Evolutionary conservation across 1,140 invertebrate species (phyloP).

Genomic region (Listronotus bonariensis): DNA sequence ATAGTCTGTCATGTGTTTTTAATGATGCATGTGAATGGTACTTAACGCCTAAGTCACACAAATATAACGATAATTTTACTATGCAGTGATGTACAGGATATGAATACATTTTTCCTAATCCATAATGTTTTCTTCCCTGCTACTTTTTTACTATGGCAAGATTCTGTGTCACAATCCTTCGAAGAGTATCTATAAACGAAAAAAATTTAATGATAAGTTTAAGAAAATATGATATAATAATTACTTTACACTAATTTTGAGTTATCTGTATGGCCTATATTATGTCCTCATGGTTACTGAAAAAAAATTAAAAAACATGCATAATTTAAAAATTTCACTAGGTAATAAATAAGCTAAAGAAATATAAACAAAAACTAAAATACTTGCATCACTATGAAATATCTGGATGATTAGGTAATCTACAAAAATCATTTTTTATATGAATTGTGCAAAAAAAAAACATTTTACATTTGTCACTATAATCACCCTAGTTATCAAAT

Average conservation of each 20-base stretch:
- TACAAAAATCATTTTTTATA: no score
- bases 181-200: constrained; percentile 37
- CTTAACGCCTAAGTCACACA: no score
- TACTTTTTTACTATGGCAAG: constrained; percentile 41
- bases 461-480: no score
- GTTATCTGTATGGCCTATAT: constrained; percentile 14
- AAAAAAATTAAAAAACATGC: constrained; percentile 27
- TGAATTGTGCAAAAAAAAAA: no score
- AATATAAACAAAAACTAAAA: no score
- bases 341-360: no score
- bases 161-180: constrained; percentile 41
- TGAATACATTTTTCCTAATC: neutral
- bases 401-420: no score
- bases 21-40: no score
- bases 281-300: constrained; percentile 35
- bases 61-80: neutral
- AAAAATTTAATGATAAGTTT: constrained; percentile 7
- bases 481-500: no score
- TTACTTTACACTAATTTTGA: constrained; percentile 38
- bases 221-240: constrained; percentile 8
- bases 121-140: constrained; percentile 30
- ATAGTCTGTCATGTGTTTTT: no score
- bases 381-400: no score
- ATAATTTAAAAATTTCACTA: no score
- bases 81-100: neutral